Evolutionary conservation across 2,113 vertebrate genomes (phyloP), one percentile per base, ranked within the genome.

Genomic region (Charina bottae): DNA sequence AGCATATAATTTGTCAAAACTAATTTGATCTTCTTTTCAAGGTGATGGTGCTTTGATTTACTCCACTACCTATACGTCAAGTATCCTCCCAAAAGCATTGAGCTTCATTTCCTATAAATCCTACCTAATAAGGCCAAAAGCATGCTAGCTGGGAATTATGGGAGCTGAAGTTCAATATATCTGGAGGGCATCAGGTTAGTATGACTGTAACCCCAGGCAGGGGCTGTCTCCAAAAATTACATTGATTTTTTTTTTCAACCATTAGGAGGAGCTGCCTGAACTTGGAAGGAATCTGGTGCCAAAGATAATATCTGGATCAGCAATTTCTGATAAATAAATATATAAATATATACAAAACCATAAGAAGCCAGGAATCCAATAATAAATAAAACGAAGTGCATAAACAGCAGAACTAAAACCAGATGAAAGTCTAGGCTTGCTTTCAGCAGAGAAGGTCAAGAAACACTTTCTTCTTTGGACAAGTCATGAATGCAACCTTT

Each of bases 311-410:
- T 84, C 53, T 78, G 93, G 95, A 95, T 94, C 96, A 96, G 96
- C 94, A 90, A 92, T 94, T 96, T 96, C 96, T 94, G 94, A 96
- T 97, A 96, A 95, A 96, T 97, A 96, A 95, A 95, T 94, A 23
- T 0, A 53, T 93, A 94, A 62, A 94, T 92, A 59, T 93, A 90
- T 1, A 49, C 64, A 83, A 93, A 90, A 87, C 90, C 94, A 93
- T 78, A 94, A 93, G 92, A 94, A 94, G 97, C 54, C 23, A 42
- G 4, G 92, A 94, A 93, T 94, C 92, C 93, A 96, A 95, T 93
- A 94, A 96, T 93, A 94, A 95, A 91, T 93, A 94, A 72, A 93
- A 91, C 90, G 95, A 96, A 94, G 94, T 93, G 92, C 91, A 96
- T 92, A 91, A 97, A 95, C 91, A 97, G 94, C 91, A 92, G 93